Base-by-base conservation (phyloP, 2,113 vertebrate species). In the Aptenodytes forsteri region DNA sequence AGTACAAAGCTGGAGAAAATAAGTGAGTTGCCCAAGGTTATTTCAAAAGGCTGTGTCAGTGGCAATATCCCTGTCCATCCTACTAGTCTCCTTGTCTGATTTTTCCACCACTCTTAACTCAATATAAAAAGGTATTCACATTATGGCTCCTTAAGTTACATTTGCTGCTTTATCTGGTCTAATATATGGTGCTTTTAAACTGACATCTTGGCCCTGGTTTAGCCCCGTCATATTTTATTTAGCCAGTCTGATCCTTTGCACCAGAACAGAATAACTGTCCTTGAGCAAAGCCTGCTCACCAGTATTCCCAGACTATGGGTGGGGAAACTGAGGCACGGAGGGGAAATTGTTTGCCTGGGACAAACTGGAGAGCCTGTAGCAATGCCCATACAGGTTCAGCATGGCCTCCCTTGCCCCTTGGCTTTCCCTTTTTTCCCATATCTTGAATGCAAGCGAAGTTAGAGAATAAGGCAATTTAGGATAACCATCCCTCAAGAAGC, bases 91-190 rank as follows among this genome's bases (percentile, higher is more conserved):
- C 17, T 34, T 34, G 6, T 30, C 70, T 59, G 19, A 38, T 54
- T 58, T 58, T 87, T 59, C 42, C 42, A n/a, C 10, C 16, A 11
- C 11, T 83, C 90, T 40, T 32, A 12, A 46, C n/a, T 89, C 59
- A 46, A 3, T 72, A 32, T 30, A 18, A 36, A 59, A 77, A 56
- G 0, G 7, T 44, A 12, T 7, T 69, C 0, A 17, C 19, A 1
- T 26, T 20, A 11, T 3, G 8, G 13, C 4, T 72, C 18, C 77
- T 34, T 40, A 55, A 34, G 16, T 70, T 49, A 4, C 30, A 82
- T 56, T 80, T 83, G 81, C 26, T 83, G 19, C 21, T 80, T 55
- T 61, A 20, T 80, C 23, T 76, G 25, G 22, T 54, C n/a, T 55
- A 32, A 77, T n/a, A 66, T 6, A 46, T 2, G 6, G 16, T 62